Base-by-base conservation (phyloP, 1,140 invertebrate genomes). In the Berghia stephanieae region DNA sequence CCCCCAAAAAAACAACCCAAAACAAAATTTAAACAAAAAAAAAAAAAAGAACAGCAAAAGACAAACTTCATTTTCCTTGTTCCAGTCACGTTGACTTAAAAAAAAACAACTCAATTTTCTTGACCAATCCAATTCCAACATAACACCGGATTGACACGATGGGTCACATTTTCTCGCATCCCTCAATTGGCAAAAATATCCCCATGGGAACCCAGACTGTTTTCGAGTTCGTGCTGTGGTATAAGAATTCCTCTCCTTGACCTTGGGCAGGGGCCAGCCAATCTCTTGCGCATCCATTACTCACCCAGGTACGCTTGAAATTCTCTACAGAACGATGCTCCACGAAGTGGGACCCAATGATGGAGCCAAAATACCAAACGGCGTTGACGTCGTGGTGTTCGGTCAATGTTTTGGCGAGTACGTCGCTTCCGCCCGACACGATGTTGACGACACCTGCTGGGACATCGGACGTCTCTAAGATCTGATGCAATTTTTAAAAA, bases 171-270 rank as follows among this genome's bases (percentile, higher is more conserved):
- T n/a, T n/a, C n/a, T n/a, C n/a, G n/a, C n/a, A n/a, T n/a, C n/a
- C n/a, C n/a, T 82, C 80, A 91, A 81, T 91, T 91, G n/a, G 90
- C 91, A 87, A 90, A 91, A 38, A 90, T 90, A 57, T 90, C 90
- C 67, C 91, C 89, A 90, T 90, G 52, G 90, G 90, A 4, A 91
- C 83, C 90, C 90, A 91, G 63, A 91, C 86, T 71, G 90, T 90
- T 80, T 91, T 91, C 44, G 81, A 82, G 70, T 90, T 88, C 13
- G 88, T 85, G 1, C 89, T 84, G 38, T 91, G 89, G 71, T 89
- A 88, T 10, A 90, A 81, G 67, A 90, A 90, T 78, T 91, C 90
- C 76, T 90, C 88, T 3, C 89, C 88, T 67, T 87, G 85, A 6
- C 89, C 89, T 78, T 90, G 85, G 24, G 84, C 81, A 2, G 70